phyloP scores from a whole-genome alignment of 2,888 invertebrate species.

The Gnatocerus cornutus region DNA sequence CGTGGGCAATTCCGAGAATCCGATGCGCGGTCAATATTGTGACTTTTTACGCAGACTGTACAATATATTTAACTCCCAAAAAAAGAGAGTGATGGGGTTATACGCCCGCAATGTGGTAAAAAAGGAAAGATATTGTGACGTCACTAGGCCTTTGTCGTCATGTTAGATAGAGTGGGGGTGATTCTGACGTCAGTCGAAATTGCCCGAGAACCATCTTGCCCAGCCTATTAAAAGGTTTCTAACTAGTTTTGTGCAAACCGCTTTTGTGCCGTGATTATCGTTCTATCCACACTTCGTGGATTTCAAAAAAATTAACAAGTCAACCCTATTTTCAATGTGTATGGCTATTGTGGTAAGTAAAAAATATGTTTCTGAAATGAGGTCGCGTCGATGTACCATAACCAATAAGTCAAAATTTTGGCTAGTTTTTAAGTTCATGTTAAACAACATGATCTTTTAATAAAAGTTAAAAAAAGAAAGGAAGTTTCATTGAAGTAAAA shows the following conservation, averaged over 20 bases:
- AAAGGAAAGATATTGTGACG: conserved; percentile 30
- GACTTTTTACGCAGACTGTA: conserved; percentile 7
- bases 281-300: conserved; percentile 61
- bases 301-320: conserved; percentile 57
- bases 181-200: conserved; percentile 61
- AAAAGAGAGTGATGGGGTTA: conserved; percentile 28
- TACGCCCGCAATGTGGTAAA: not conserved
- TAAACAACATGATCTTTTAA: no score
- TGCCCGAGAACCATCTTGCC: conserved; percentile 62
- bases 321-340: conserved; percentile 65
- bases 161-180: conserved; percentile 44
- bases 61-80: conserved; percentile 7
- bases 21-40: conserved; percentile 33
- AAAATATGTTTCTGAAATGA: conserved; percentile 3
- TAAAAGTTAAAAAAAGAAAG: no score
- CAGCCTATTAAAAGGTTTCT: conserved; percentile 56
- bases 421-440: not conserved
- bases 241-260: conserved; percentile 55
- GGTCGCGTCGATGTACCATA: conserved; percentile 16
- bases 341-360: conserved; percentile 65
- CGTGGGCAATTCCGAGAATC: conserved; percentile 15
- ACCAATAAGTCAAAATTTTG: conserved; percentile 26
- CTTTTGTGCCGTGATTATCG: conserved; percentile 57
- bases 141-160: conserved; percentile 45
- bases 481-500: no score